Conservation (phyloP, 2,888 invertebrate species). For the Macropis europaea region DNA sequence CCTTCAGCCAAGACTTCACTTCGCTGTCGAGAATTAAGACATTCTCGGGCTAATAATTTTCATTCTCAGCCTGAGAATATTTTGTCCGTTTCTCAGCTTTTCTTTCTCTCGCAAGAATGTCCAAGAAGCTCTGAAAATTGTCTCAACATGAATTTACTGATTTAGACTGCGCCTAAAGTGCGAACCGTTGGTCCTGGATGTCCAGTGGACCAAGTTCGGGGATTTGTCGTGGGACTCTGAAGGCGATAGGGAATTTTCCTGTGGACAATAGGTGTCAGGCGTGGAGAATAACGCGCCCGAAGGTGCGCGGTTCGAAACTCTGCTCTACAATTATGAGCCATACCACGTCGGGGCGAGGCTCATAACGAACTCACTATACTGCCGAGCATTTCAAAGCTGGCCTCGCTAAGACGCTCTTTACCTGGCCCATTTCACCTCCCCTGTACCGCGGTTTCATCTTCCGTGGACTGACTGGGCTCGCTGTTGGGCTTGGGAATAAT, state of each 20-base stretch:
- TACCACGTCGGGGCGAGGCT: slow-evolving; percentile 76
- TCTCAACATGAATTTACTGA: too few species aligned
- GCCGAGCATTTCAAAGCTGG: slow-evolving; percentile 69
- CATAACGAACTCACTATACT: slow-evolving; percentile 79
- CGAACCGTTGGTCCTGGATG: too few species aligned
- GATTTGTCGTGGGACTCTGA: neutral
- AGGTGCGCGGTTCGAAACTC: slow-evolving; percentile 71
- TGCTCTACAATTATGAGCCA: slow-evolving; percentile 79
- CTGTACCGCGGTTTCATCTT: slow-evolving; percentile 3
- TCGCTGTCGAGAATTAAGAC: slow-evolving; percentile 74
- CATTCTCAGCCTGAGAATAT: slow-evolving; percentile 68
- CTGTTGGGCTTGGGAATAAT: slow-evolving; percentile 46
- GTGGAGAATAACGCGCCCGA: slow-evolving; percentile 66
- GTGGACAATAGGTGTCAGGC: slow-evolving; percentile 74
- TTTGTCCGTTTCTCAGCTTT: slow-evolving; percentile 65
- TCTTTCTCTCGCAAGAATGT: neutral
- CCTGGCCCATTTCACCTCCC: slow-evolving; percentile 34
- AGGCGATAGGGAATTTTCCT: slow-evolving; percentile 17
- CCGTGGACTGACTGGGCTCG: slow-evolving; percentile 10
- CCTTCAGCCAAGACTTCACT: slow-evolving; percentile 65
- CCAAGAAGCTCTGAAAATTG: too few species aligned
- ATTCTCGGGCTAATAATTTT: slow-evolving; percentile 78
- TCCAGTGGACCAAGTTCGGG: neutral
- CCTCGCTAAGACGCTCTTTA: slow-evolving; percentile 57
- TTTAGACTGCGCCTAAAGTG: neutral